Conservation (phyloP, 2,888 invertebrate species). For the Auanema freiburgensis region DNA sequence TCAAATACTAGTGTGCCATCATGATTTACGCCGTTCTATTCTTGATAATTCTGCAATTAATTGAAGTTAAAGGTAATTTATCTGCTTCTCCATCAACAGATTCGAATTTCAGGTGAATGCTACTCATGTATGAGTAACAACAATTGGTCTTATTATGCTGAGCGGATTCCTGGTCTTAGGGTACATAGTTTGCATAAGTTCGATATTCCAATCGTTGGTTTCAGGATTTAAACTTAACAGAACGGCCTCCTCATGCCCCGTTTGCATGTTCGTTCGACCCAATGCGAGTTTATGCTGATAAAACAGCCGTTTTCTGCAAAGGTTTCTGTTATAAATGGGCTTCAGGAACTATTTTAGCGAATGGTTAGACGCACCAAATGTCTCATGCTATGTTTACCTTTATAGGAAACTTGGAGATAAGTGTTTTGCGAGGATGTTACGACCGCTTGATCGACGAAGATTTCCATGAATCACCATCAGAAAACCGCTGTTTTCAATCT, state of each 20-base stretch:
- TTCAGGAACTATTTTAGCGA: slow-evolving; percentile 17
- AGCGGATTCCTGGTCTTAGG: slow-evolving; percentile 20
- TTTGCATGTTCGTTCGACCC: slow-evolving; percentile 30
- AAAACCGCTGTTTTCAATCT: slow-evolving; percentile 27
- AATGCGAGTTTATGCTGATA: slow-evolving; percentile 29
- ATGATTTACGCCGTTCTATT: too few relatives aligned
- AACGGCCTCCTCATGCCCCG: slow-evolving; percentile 24
- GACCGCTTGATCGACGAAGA: slow-evolving; percentile 24
- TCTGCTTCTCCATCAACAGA: not conserved
- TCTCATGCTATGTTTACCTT: not conserved
- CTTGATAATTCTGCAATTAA: too few relatives aligned
- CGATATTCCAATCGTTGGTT: not conserved
- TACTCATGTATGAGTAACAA: slow-evolving; percentile 29
- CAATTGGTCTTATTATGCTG: slow-evolving; percentile 25
- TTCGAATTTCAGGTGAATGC: slow-evolving; percentile 22
- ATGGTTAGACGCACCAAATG: slow-evolving; percentile 17
- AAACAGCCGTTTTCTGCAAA: slow-evolving; percentile 26
- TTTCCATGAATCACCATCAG: slow-evolving; percentile 18
- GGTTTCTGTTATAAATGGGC: slow-evolving; percentile 32
- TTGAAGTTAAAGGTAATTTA: too few relatives aligned
- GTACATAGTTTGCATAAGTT: not conserved
- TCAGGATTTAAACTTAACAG: slow-evolving; percentile 3
- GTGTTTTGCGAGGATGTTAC: slow-evolving; percentile 28
- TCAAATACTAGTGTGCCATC: too few relatives aligned
- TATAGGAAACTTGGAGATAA: slow-evolving; percentile 26